These are phyloP conservation scores for Brienomyrus brachyistius DNA, from an alignment of 2,113 vertebrate species.

Conservation along the genomic window DNA sequence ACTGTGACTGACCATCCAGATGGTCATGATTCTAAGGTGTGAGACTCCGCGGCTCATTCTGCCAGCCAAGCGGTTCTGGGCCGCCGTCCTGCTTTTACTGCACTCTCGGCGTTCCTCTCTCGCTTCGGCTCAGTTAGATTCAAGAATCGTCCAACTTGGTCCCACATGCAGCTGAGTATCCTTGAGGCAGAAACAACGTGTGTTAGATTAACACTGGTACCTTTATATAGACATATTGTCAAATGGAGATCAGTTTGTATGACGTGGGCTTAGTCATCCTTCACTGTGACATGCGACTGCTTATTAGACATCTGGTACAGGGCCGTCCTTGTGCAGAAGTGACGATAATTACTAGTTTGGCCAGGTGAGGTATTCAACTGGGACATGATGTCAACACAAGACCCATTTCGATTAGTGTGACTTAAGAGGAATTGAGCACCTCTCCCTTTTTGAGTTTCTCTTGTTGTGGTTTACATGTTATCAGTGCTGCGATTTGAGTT, in stretches of 20 bases:
- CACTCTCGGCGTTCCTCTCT: background rate
- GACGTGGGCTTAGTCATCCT: background rate
- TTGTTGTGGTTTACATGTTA: background rate
- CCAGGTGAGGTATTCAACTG: background rate
- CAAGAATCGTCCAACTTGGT: background rate
- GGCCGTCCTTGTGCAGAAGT: background rate
- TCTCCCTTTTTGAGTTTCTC: background rate
- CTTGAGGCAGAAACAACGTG: background rate
- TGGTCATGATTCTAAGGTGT: background rate
- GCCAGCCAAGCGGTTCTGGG: background rate
- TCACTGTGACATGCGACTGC: background rate
- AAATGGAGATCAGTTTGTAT: background rate
- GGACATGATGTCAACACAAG: background rate
- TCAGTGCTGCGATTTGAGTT: background rate
- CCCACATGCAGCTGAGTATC: background rate
- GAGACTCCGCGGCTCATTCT: background rate
- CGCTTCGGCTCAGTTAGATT: background rate
- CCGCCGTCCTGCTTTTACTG: background rate
- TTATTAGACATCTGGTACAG: background rate
- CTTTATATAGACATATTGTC: background rate
- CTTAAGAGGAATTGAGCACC: background rate
- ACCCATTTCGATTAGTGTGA: background rate
- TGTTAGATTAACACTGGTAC: background rate
- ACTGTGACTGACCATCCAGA: constrained; percentile 8
- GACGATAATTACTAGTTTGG: background rate